Percentiles rank a stretch among this genome's conserved stretches.
Conservation (phyloP, 2,888 invertebrate genomes). For the Nomada ruficornis region DNA sequence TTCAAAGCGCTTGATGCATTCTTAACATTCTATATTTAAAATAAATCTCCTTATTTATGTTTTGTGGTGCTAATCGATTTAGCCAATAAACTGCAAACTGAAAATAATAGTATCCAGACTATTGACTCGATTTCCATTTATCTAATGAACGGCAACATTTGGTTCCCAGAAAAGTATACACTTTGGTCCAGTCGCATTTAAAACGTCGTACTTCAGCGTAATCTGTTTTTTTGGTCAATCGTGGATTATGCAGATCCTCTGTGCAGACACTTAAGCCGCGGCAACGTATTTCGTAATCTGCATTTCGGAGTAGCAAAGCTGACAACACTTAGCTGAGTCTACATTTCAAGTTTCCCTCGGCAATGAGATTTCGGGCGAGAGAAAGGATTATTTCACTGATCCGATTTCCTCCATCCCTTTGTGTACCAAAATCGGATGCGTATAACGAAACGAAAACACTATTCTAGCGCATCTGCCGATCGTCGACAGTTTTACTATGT, state of each 20-base stretch:
- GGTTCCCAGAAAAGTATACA: neutral
- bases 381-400: conserved; percentile 57
- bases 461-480: conserved; percentile 38
- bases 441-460: conserved; percentile 24
- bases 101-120: neutral
- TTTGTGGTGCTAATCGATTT: too few species aligned
- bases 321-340: conserved; percentile 18
- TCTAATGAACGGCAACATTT: neutral
- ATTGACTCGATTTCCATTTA: neutral
- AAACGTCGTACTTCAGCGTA: conserved; percentile 7
- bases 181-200: neutral
- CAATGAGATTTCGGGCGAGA: conserved; percentile 25
- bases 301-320: conserved; percentile 20
- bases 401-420: conserved; percentile 53
- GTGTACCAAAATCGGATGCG: conserved; percentile 25
- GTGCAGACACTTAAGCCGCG: conserved; percentile 16
- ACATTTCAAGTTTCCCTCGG: conserved; percentile 25
- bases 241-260: conserved; percentile 49
- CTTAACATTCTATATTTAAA: too few species aligned
- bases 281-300: conserved; percentile 41
- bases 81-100: too few species aligned
- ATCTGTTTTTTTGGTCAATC: conserved; percentile 34
- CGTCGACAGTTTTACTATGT: conserved; percentile 11
- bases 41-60: too few species aligned
- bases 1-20: too few species aligned